A percentile compares a stretch with the other conserved stretches of the same genome.
These are phyloP conservation scores for Eidolon dupreanum DNA, from an alignment of 2,797 vertebrate species.

Conservation along the genomic window DNA sequence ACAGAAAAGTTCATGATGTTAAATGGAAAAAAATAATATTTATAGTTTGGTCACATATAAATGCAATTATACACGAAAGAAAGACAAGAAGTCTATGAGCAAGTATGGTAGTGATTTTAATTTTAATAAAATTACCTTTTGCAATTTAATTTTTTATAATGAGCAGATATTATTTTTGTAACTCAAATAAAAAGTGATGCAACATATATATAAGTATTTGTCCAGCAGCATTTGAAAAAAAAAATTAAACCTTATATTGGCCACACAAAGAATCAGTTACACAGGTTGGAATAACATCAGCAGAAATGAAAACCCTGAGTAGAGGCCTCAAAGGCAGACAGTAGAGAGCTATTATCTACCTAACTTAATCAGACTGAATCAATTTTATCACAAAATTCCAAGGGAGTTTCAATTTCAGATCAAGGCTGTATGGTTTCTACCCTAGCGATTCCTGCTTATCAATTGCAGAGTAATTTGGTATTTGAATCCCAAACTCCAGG, in stretches of 20 bases:
- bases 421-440: not conserved
- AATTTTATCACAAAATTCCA: constrained; percentile 49
- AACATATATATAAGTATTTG: not conserved
- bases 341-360: not conserved
- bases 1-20: not conserved
- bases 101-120: not conserved
- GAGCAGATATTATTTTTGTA: not conserved
- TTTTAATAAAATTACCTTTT: not conserved
- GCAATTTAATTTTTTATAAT: not conserved
- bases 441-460: not conserved
- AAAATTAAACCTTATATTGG: not conserved
- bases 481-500: not conserved
- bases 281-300: not conserved
- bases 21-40: not conserved
- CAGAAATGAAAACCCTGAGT: not conserved
- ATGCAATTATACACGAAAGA: not conserved
- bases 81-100: not conserved
- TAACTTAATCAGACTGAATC: not conserved
- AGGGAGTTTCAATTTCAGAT: constrained; percentile 46
- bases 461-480: not conserved
- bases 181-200: not conserved
- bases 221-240: not conserved
- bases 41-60: not conserved
- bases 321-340: not conserved
- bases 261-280: not conserved